Base-by-base conservation (phyloP, 2,888 invertebrate species). In the Gordius sp. region DNA sequence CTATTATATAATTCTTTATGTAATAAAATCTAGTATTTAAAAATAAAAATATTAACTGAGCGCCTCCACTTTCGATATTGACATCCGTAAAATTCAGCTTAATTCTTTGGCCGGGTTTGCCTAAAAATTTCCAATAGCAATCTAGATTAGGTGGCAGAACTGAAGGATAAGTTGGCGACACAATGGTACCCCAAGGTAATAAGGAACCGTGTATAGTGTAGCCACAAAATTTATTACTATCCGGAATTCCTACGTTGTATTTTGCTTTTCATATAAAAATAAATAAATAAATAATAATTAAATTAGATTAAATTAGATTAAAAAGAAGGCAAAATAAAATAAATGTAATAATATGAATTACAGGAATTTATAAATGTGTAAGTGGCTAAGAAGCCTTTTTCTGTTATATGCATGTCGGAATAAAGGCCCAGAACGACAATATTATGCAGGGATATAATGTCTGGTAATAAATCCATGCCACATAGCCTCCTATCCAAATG, bases 341-440 rank as follows among this genome's bases (percentile, higher is more conserved):
- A 59, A 41, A 55, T 24, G 2, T 41, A 41, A 57, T 18, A 56
- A 56, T 52, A 2, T n/a, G 27, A 16, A 16, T n/a, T 24, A 56
- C 55, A 8, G 2, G 63, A 64, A 61, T 64, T 62, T 41, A 67
- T 63, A 59, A 68, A 68, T 59, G 63, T 63, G 59, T 63, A 67
- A 33, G 60, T 61, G 24, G 66, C 68, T 20, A 62, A 58, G 60
- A 68, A 68, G 25, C 55, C 55, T 27, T 28, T 24, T 8, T 4
- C 26, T 25, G 55, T 27, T 27, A 23, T 2, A 20, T 27, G 55
- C 24, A 2, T 28, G 59, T 67, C 66, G 0, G 68, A 65, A 61
- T 64, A 66, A 62, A 69, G 68, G 57, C 64, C 65, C 28, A 69
- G 60, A 55, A 68, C 62, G 52, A 69, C 62, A 52, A 66, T 61